Base-by-base conservation (phyloP, 2,888 invertebrate species). In the Sphecodes monilicornis region DNA sequence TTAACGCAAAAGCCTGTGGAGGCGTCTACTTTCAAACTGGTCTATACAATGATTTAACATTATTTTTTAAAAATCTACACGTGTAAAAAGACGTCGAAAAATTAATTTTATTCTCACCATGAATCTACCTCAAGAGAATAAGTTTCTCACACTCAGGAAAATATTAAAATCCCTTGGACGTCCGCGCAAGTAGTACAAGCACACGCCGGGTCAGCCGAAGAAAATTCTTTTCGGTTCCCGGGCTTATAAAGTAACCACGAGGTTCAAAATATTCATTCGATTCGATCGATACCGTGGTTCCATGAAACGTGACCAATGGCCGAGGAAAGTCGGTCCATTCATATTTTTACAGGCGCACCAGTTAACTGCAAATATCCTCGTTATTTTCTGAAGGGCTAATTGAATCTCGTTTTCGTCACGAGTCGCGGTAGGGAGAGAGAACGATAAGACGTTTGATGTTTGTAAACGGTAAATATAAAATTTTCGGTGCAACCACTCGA, bases 381-480 rank as follows among this genome's bases (percentile, higher is more conserved):
- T 39, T 68, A 68, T 68, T 39, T 39, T 46, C 29, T 10, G 36
- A 4, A 6, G 43, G 2, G 5, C n/a, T 5, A 39, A 36, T 50
- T 10, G 50, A 36, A 5, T 50, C 36, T 18, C 22, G 50, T 8
- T 60, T 16, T 29, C 29, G 29, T 16, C 60, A 2, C 60, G 5
- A 1, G 29, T 16, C 60, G 26, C 26, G 1, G 32, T 0, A n/a
- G 10, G 18, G 8, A 22, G 1, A 8, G 3, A 3, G 8, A 32
- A 3, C 8, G 1, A 29, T 39, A 54, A 71, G 43, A 66, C 72
- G 66, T 82, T 57, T 39, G n/a, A 60, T 32, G 50, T 70, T 78
- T 60, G 36, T 5, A 26, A 22, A 66, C 22, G 32, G 29, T 18
- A 68, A 36, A 70, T 74, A 60, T 69, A 57, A 69, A 69, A 68